Evolutionary conservation across 2,797 vertebrate species (phyloP).

Genomic region (Pseudomugil gertrudae): DNA sequence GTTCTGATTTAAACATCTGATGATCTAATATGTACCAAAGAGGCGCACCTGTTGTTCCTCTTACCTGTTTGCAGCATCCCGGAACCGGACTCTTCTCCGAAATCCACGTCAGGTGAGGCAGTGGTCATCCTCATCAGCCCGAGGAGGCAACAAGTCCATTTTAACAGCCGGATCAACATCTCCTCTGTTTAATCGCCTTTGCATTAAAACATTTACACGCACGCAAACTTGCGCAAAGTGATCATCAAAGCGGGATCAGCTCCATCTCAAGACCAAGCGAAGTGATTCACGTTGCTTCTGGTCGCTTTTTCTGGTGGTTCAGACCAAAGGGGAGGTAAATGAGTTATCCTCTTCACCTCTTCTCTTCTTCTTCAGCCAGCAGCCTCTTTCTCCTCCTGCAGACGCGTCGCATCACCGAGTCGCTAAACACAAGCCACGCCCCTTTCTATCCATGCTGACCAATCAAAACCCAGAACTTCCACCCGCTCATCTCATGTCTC

Average conservation of each 20-base stretch:
- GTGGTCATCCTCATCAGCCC: conserved; percentile 17
- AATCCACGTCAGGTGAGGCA: conserved; percentile 42
- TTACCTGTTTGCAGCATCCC: conserved; percentile 77
- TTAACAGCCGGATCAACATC: conserved; percentile 48
- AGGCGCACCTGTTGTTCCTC: neutral
- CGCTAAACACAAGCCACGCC: conserved; percentile 44
- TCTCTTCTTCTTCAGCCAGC: conserved; percentile 18
- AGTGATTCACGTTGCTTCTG: neutral
- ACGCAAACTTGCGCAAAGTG: conserved; percentile 3
- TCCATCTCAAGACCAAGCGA: neutral
- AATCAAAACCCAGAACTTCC: conserved; percentile 45
- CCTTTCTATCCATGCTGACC: conserved; percentile 27
- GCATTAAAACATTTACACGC: neutral
- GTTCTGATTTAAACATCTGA: too few species aligned
- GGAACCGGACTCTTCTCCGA: conserved; percentile 75
- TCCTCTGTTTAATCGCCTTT: conserved; percentile 11
- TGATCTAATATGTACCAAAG: neutral
- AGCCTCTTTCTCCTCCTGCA: conserved; percentile 47
- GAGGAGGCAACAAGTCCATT: conserved; percentile 57
- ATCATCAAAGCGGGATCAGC: neutral
- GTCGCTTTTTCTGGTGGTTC: neutral
- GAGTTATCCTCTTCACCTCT: conserved; percentile 10
- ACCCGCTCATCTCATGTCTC: conserved; percentile 6
- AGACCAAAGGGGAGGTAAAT: neutral
- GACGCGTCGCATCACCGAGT: conserved; percentile 34